Conservation (phyloP, 1,140 invertebrate genomes). For the Penaeus japonicus region DNA sequence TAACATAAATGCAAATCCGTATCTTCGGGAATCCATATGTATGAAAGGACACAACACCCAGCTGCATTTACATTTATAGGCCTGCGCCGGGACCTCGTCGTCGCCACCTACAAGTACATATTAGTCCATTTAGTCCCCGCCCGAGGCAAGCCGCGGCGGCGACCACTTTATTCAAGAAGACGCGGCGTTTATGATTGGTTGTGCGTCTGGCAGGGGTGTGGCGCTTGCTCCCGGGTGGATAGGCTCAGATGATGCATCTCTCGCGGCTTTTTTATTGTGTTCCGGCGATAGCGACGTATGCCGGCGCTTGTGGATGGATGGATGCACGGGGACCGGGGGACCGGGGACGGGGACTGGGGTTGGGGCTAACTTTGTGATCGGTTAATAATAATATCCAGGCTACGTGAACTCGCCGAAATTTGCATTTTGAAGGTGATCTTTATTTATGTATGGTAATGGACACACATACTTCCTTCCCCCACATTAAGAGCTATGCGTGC, state of each 20-base stretch:
- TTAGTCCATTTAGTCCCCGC: background rate
- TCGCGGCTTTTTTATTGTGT: background rate
- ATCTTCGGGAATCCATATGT: conserved; percentile 33
- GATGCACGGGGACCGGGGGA: no score
- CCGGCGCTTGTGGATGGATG: no score
- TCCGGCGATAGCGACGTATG: no score
- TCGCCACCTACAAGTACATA: conserved; percentile 18
- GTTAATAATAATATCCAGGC: no score
- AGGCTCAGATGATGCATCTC: background rate
- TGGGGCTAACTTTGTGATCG: no score
- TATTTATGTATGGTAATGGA: background rate
- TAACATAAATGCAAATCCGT: conserved; percentile 46
- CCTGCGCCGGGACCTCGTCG: conserved; percentile 1
- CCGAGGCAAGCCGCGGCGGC: background rate
- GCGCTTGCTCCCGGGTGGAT: no score
- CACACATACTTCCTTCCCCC: background rate
- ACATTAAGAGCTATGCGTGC: background rate
- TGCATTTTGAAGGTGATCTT: no score
- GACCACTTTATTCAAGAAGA: background rate
- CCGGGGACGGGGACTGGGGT: no score
- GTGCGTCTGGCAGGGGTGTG: conserved; percentile 6
- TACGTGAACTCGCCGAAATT: no score
- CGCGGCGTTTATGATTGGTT: background rate
- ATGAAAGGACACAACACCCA: conserved; percentile 18
- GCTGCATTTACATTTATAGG: conserved; percentile 36